phyloP scores from a whole-genome alignment of 1,140 invertebrate genomes.

The Schlechtendalia chinensis region DNA sequence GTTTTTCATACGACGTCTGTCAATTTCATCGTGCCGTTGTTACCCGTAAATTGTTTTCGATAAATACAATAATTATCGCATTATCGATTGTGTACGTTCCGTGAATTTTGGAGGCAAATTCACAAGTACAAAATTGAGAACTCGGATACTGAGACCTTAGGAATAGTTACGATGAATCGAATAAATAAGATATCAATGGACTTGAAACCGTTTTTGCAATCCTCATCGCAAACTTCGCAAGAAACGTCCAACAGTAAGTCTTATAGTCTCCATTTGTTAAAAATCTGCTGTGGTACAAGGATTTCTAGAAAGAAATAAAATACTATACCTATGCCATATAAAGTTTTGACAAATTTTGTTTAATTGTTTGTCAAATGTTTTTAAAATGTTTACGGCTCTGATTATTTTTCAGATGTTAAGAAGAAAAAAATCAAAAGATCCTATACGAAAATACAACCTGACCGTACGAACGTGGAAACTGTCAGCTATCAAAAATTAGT shows the following conservation, averaged over 20 bases:
- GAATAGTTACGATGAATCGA: background rate
- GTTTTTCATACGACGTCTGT: background rate
- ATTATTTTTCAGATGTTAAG: constrained; percentile 9
- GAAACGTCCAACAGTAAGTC: constrained; percentile 15
- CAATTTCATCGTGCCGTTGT: background rate
- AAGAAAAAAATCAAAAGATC: constrained; percentile 38
- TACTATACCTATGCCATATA: background rate
- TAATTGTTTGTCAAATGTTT: background rate
- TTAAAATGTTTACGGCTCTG: background rate
- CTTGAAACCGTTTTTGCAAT: constrained; percentile 31
- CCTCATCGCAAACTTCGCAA: background rate
- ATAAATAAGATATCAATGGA: constrained; percentile 37
- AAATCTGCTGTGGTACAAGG: no score
- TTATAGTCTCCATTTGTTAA: no score
- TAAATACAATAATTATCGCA: constrained; percentile 22
- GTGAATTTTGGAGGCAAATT: constrained; percentile 43
- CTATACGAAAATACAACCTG: constrained; percentile 18
- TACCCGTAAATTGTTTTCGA: constrained; percentile 37
- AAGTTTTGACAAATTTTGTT: background rate
- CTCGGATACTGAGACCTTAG: background rate
- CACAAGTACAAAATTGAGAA: background rate
- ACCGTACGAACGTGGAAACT: constrained; percentile 22
- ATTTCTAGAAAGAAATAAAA: no score
- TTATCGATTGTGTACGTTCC: constrained; percentile 29
- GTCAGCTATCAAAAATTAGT: constrained; percentile 59